Conservation (phyloP, 2,888 invertebrate species). For the Gisinianus flammeolus region DNA sequence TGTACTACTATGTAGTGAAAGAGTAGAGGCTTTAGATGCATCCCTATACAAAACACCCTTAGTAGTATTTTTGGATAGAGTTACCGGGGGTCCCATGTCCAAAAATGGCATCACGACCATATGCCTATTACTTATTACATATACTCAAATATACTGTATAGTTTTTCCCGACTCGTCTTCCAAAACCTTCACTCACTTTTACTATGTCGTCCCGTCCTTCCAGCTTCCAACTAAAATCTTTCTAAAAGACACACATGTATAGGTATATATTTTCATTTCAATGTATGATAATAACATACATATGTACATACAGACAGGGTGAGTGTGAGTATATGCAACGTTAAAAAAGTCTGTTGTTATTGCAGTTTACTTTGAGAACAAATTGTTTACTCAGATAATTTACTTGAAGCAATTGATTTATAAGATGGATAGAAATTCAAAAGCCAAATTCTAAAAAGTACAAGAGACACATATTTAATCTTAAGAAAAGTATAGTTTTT, state of each 20-base stretch:
- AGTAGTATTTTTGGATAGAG: constrained; percentile 47
- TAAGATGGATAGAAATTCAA: not conserved
- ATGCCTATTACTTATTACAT: constrained; percentile 39
- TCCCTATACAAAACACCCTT: constrained; percentile 35
- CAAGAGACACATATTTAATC: too few relatives aligned
- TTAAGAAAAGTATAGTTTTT: too few relatives aligned
- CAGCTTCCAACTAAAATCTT: not conserved
- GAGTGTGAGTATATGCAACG: not conserved
- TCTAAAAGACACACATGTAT: not conserved
- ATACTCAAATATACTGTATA: not conserved
- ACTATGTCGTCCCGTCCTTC: constrained; percentile 26
- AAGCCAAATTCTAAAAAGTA: too few relatives aligned
- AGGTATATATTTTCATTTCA: too few relatives aligned
- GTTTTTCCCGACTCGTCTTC: constrained; percentile 16
- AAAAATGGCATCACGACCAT: constrained; percentile 72
- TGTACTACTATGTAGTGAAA: constrained; percentile 7
- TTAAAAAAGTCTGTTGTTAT: not conserved
- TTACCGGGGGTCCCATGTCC: constrained; percentile 67
- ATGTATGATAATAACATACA: too few relatives aligned
- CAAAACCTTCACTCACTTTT: constrained; percentile 16
- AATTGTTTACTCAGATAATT: constrained; percentile 49
- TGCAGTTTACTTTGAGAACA: constrained; percentile 18
- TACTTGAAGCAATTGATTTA: constrained; percentile 50
- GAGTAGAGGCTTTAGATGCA: constrained; percentile 37
- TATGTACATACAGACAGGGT: too few relatives aligned